Percentiles rank a stretch among this genome's conserved stretches.
Conservation (phyloP, 2,113 vertebrate species). For the Erinaceus europaeus region DNA sequence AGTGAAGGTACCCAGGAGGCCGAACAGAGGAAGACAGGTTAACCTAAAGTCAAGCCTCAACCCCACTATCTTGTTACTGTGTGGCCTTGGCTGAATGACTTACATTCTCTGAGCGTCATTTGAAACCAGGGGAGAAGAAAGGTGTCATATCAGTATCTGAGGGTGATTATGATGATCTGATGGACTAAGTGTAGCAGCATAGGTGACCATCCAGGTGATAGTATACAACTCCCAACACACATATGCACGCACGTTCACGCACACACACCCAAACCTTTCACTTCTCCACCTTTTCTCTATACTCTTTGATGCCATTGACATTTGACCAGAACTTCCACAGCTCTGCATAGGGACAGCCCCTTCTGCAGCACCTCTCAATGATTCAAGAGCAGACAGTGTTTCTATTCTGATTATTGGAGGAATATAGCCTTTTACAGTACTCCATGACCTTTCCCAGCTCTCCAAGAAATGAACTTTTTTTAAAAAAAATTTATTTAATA, state of each 20-base stretch:
- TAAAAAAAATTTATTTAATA: no score
- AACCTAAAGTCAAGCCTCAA: not conserved
- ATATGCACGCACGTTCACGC: no score
- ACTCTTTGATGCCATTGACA: not conserved
- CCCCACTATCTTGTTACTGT: not conserved
- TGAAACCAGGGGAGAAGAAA: not conserved
- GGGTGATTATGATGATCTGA: not conserved
- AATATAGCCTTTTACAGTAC: not conserved
- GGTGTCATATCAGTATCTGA: not conserved
- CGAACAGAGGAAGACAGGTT: not conserved
- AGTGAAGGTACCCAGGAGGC: not conserved
- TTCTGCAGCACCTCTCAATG: not conserved
- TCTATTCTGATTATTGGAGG: not conserved
- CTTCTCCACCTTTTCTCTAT: not conserved
- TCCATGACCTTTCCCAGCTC: not conserved
- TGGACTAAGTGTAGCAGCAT: not conserved
- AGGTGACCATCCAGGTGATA: not conserved
- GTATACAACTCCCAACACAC: no score
- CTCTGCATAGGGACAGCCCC: not conserved
- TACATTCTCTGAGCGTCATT: not conserved
- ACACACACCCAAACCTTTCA: no score
- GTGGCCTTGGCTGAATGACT: not conserved
- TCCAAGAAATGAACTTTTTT: no score
- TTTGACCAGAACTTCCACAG: not conserved
- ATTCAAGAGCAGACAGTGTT: not conserved